phyloP scores from a whole-genome alignment of 2,797 vertebrate species.

The Mus minutoides region DNA sequence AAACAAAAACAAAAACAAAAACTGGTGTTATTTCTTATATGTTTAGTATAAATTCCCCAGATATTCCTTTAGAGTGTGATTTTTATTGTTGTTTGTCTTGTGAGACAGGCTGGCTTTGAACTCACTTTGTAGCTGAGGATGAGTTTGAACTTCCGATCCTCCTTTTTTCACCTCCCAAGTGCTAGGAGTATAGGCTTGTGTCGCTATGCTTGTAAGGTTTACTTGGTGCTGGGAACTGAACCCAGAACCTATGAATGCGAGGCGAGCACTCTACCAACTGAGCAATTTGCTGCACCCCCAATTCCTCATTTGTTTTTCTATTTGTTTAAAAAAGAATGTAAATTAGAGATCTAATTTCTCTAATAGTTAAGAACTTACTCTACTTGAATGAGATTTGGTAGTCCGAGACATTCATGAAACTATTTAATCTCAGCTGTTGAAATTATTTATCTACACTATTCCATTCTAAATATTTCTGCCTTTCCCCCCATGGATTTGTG shows the following conservation, averaged over 20 bases:
- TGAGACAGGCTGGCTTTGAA: background rate
- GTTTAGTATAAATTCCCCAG: background rate
- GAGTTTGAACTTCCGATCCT: background rate
- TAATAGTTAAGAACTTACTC: background rate
- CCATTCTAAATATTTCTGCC: background rate
- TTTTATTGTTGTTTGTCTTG: background rate
- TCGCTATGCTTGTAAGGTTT: background rate
- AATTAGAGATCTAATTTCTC: background rate
- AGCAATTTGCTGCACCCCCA: background rate
- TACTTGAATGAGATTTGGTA: background rate
- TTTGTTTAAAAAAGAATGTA: background rate
- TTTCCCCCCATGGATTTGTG: background rate
- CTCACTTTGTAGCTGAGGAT: background rate
- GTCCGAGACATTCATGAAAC: background rate
- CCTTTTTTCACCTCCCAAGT: background rate
- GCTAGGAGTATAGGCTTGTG: too few species aligned
- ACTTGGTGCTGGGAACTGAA: background rate
- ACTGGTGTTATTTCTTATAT: background rate
- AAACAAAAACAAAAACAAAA: too few species aligned
- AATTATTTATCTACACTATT: background rate
- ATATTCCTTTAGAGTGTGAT: background rate
- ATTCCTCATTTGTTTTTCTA: background rate
- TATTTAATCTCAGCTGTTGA: constrained; percentile 7
- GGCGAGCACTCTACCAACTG: background rate
- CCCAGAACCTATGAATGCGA: background rate